Conservation (phyloP, 2,797 vertebrate genomes). For the Hemibagrus guttatus region DNA sequence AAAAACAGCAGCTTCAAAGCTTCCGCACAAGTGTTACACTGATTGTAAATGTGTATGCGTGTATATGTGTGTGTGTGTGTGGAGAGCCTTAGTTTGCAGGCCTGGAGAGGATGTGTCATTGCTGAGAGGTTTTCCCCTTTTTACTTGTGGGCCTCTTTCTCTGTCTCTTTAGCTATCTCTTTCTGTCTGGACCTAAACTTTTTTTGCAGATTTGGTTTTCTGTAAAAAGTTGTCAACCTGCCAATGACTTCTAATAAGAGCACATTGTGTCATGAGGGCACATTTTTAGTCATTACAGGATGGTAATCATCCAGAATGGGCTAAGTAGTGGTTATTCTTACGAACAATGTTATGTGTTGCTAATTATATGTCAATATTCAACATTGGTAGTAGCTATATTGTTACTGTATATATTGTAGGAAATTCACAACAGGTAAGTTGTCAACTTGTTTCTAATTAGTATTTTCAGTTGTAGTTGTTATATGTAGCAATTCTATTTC, state of each 20-base stretch:
- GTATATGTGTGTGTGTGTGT: constrained; percentile 22
- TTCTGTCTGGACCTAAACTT: constrained; percentile 37
- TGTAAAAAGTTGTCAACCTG: constrained; percentile 33
- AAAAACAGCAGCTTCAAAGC: constrained; percentile 52
- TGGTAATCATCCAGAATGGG: background rate
- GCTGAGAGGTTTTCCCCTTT: constrained; percentile 64
- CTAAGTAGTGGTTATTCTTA: background rate
- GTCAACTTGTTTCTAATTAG: background rate
- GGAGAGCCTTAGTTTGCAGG: constrained; percentile 47
- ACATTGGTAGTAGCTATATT: background rate
- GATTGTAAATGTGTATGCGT: constrained; percentile 36
- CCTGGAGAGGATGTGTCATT: constrained; percentile 65
- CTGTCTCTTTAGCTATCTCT: constrained; percentile 41
- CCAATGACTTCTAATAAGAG: constrained; percentile 20
- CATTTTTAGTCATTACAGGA: constrained; percentile 10
- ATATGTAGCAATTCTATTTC: background rate
- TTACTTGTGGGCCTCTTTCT: constrained; percentile 55
- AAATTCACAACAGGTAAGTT: constrained; percentile 28
- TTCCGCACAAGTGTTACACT: constrained; percentile 32
- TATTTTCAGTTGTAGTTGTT: background rate
- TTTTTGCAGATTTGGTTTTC: constrained; percentile 39
- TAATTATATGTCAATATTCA: background rate
- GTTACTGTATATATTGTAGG: constrained; percentile 2
- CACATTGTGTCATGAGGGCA: background rate
- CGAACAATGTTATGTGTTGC: background rate